These are phyloP conservation scores for Oegoconia quadripuncta DNA, from an alignment of 2,888 invertebrate species.

Conservation along the genomic window DNA sequence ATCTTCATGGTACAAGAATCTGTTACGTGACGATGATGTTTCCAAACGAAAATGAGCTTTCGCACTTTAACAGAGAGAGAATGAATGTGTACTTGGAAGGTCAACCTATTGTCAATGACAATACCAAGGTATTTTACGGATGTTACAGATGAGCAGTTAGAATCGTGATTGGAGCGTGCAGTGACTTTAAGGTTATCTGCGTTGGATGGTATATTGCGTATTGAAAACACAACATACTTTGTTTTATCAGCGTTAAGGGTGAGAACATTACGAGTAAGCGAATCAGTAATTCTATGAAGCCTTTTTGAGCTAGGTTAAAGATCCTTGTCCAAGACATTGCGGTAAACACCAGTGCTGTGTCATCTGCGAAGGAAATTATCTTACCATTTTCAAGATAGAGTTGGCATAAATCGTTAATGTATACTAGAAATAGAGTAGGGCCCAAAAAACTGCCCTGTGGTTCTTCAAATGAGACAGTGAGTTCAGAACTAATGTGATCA, in stretches of 20 bases:
- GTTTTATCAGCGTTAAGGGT: conserved; percentile 12
- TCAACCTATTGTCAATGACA: conserved; percentile 11
- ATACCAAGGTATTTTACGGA: conserved; percentile 10
- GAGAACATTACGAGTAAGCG: conserved; percentile 8
- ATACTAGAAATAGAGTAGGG: background rate
- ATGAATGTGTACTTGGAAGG: conserved; percentile 11
- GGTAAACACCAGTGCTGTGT: conserved; percentile 9
- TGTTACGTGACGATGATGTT: conserved; percentile 13
- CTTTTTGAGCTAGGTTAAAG: background rate
- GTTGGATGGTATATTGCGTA: conserved; percentile 4
- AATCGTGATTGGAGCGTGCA: too few species aligned
- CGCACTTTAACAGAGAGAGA: conserved; percentile 12
- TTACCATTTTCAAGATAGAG: background rate
- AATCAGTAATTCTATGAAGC: conserved; percentile 1
- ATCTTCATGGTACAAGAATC: conserved; percentile 11
- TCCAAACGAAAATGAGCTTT: conserved; percentile 17
- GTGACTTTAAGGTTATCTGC: conserved; percentile 1
- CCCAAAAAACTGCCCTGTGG: conserved; percentile 1
- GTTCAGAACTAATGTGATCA: background rate
- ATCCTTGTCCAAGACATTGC: conserved; percentile 2
- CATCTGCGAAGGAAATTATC: conserved; percentile 10
- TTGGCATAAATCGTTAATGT: background rate
- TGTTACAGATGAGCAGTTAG: too few species aligned
- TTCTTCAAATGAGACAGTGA: background rate
- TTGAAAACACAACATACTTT: conserved; percentile 6